Conservation (phyloP, 2,888 invertebrate genomes). For the Blastobasis lacticolella region DNA sequence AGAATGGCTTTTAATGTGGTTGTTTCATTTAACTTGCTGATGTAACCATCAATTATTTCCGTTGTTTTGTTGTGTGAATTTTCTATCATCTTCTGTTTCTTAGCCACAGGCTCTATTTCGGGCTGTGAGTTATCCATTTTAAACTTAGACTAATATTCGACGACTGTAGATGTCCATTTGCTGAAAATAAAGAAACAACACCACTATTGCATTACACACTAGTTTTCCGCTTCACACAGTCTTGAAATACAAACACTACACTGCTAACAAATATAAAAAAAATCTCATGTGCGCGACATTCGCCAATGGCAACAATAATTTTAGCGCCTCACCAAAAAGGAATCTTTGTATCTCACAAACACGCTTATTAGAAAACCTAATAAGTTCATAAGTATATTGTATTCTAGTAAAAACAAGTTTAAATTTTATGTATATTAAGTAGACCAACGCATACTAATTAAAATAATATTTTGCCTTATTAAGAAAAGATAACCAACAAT, state of each 20-base stretch:
- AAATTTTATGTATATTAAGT: neutral
- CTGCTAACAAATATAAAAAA: too few species aligned
- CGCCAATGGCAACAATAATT: too few species aligned
- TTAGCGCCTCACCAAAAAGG: too few species aligned
- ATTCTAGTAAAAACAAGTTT: too few species aligned
- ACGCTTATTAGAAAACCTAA: too few species aligned
- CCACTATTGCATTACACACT: conserved; percentile 47
- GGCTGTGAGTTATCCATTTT: neutral
- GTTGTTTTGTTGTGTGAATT: neutral
- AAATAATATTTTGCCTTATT: neutral
- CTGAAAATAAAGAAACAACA: conserved; percentile 58
- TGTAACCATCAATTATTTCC: conserved; percentile 29
- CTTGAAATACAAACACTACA: too few species aligned
- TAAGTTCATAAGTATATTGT: too few species aligned
- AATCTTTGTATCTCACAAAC: too few species aligned
- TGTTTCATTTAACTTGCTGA: conserved; percentile 26
- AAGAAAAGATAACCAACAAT: too few species aligned
- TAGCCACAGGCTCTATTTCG: conserved; percentile 33
- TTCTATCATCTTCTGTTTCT: conserved; percentile 31
- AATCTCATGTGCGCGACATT: too few species aligned
- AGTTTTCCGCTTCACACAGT: too few species aligned
- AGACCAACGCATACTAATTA: neutral
- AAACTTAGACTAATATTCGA: neutral
- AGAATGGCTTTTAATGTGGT: conserved; percentile 65
- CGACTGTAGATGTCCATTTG: conserved; percentile 6